phyloP scores from a whole-genome alignment of 2,113 vertebrate genomes.

The Balaenoptera acutorostrata region DNA sequence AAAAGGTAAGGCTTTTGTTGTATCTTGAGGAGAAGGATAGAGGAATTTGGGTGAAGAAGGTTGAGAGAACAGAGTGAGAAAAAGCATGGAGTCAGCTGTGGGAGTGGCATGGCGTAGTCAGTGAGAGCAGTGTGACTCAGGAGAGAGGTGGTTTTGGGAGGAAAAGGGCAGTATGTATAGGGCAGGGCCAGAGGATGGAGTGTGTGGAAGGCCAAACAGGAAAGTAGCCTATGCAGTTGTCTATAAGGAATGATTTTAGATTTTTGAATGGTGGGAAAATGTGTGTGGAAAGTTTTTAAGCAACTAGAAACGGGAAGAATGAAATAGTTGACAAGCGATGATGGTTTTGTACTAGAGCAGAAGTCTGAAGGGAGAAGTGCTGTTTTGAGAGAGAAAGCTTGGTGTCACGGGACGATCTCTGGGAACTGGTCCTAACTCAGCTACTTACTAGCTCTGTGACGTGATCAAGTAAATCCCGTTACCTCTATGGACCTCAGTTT shows the following conservation, averaged over 20 bases:
- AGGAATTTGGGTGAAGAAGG: background rate
- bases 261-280: background rate
- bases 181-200: background rate
- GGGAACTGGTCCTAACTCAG: background rate
- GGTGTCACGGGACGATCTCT: background rate
- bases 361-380: background rate
- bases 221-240: background rate
- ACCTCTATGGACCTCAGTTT: background rate
- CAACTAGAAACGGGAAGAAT: background rate
- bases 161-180: background rate
- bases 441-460: background rate
- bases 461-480: background rate
- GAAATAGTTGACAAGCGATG: background rate
- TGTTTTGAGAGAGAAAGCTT: background rate
- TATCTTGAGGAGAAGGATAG: background rate
- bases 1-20: background rate
- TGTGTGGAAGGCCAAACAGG: background rate
- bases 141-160: background rate
- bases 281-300: background rate
- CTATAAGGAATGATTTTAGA: background rate
- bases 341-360: background rate
- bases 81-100: background rate
- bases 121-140: background rate
- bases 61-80: background rate
- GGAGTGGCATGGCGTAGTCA: background rate